phyloP scores from a whole-genome alignment of 1,140 invertebrate species.

The Rhopalosiphum maidis region DNA sequence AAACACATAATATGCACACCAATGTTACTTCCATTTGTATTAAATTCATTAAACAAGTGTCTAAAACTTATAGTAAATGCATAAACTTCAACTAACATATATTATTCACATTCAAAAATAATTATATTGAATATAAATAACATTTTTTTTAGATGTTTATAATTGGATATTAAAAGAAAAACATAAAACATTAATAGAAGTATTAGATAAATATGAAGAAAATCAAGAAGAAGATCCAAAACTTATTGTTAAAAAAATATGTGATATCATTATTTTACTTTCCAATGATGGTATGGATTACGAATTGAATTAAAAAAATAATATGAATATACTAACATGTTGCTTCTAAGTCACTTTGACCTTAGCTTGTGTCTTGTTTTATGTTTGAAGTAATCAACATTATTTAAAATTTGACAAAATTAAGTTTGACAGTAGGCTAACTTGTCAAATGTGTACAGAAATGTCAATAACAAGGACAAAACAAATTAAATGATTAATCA shows the following conservation, averaged over 20 bases:
- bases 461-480: neutral
- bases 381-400: neutral
- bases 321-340: neutral
- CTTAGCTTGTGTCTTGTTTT: neutral
- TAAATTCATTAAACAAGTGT: constrained; percentile 49
- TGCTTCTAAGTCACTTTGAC: neutral
- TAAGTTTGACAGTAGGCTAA: neutral
- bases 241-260: constrained; percentile 37
- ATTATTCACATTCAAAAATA: neutral
- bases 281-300: constrained; percentile 44
- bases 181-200: constrained; percentile 28
- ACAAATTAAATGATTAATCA: neutral
- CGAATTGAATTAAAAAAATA: neutral
- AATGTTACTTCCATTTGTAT: constrained; percentile 37
- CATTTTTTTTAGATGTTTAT: constrained; percentile 27
- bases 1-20: neutral
- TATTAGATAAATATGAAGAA: constrained; percentile 47
- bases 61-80: constrained; percentile 41
- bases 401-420: neutral
- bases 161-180: constrained; percentile 45
- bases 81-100: neutral
- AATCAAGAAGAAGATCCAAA: constrained; percentile 40
- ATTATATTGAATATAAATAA: neutral
- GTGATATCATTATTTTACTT: constrained; percentile 34
- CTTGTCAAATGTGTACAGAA: neutral